These are phyloP conservation scores for Arbacia lixula DNA, from an alignment of 53 echinoderm and acorn worm species.

Conservation along the genomic window DNA sequence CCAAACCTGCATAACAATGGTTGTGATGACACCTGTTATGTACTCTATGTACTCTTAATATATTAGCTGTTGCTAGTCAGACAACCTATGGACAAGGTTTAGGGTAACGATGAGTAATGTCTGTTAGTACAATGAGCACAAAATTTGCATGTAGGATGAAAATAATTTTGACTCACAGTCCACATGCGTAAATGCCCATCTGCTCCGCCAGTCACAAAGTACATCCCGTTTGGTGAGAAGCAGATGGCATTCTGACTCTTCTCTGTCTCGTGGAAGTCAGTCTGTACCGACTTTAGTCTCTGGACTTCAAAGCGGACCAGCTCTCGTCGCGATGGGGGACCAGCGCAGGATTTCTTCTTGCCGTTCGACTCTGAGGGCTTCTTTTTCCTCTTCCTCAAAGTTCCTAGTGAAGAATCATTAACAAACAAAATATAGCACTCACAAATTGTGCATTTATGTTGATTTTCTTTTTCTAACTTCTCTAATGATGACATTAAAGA, in stretches of 20 bases:
- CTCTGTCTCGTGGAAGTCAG: conserved; percentile 75
- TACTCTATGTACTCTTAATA: too few relatives aligned
- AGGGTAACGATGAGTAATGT: too few relatives aligned
- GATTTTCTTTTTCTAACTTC: too few relatives aligned
- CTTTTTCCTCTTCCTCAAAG: conserved; percentile 73
- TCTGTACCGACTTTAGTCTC: conserved; percentile 75
- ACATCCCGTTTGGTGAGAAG: conserved; percentile 86
- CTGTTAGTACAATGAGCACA: too few relatives aligned
- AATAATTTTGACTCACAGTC: conserved; percentile 89
- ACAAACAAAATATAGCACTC: too few relatives aligned
- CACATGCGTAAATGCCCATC: conserved; percentile 90
- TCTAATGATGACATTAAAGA: too few relatives aligned
- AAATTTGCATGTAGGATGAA: too few relatives aligned
- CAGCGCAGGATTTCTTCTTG: conserved; percentile 44
- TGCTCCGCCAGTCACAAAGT: conserved; percentile 81
- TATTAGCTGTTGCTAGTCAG: too few relatives aligned
- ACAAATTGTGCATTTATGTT: too few relatives aligned
- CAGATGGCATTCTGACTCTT: conserved; percentile 93
- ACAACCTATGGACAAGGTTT: too few relatives aligned
- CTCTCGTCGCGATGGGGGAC: conserved; percentile 9
- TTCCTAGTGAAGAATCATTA: background rate
- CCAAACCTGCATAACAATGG: too few relatives aligned
- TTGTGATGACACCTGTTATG: too few relatives aligned
- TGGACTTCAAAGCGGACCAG: conserved; percentile 66
- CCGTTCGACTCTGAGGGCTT: conserved; percentile 55